phyloP scores from a whole-genome alignment of 2,888 invertebrate genomes.

The Selenia dentaria region DNA sequence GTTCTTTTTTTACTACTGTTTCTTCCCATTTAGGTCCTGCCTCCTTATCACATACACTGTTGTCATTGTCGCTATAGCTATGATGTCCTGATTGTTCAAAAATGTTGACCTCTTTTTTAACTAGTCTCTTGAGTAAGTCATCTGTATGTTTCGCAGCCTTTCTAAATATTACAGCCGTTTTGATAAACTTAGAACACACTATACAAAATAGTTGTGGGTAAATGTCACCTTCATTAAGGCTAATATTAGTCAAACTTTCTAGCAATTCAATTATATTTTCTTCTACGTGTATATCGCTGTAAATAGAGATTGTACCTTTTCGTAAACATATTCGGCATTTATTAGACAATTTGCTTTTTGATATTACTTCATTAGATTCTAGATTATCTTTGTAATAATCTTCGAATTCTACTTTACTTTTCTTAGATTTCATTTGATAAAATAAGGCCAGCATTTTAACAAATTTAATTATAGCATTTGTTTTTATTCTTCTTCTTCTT shows the following conservation, averaged over 20 bases:
- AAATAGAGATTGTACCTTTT: slow-evolving; percentile 29
- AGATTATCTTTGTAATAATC: slow-evolving; percentile 33
- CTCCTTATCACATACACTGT: slow-evolving; percentile 32
- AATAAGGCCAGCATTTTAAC: slow-evolving; percentile 30
- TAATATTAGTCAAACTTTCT: slow-evolving; percentile 44
- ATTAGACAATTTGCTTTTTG: slow-evolving; percentile 9
- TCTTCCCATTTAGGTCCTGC: slow-evolving; percentile 33
- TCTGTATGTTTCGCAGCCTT: slow-evolving; percentile 56
- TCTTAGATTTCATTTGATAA: slow-evolving; percentile 29
- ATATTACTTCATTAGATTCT: slow-evolving; percentile 6
- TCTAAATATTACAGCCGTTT: slow-evolving; percentile 55
- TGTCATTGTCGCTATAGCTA: slow-evolving; percentile 40
- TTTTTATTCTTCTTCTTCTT: too few species aligned
- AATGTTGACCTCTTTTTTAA: slow-evolving; percentile 39
- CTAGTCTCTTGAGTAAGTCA: slow-evolving; percentile 45
- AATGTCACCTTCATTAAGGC: slow-evolving; percentile 49
- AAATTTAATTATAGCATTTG: too few species aligned
- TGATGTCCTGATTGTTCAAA: slow-evolving; percentile 24
- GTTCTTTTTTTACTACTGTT: slow-evolving; percentile 27
- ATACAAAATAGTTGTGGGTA: slow-evolving; percentile 59
- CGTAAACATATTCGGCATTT: slow-evolving; percentile 39
- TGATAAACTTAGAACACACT: slow-evolving; percentile 56
- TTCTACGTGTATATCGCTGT: slow-evolving; percentile 15
- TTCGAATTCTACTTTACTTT: slow-evolving; percentile 18
- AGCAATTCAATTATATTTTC: slow-evolving; percentile 17